A percentile compares a stretch with the other conserved stretches of the same genome.
These are phyloP conservation scores for Philaenus spumarius DNA, from an alignment of 1,140 invertebrate species.

Conservation along the genomic window DNA sequence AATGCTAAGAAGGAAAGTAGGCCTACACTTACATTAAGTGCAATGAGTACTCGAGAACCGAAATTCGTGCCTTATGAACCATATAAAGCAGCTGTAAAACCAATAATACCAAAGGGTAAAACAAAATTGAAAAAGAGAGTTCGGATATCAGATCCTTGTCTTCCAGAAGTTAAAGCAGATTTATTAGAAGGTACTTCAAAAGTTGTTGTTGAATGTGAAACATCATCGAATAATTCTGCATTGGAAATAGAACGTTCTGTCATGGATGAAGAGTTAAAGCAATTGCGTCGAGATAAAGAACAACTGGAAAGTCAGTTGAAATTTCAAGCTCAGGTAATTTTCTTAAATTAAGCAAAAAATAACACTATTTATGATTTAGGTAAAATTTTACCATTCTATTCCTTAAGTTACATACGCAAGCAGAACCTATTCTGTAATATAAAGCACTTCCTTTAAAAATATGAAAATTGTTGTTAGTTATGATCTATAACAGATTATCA, in stretches of 20 bases:
- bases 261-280: constrained; percentile 48
- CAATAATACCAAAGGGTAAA: constrained; percentile 53
- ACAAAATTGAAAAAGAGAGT: constrained; percentile 31
- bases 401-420: too few species aligned
- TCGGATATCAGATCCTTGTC: neutral
- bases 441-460: too few species aligned
- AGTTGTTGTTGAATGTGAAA: neutral
- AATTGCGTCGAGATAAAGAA: constrained; percentile 51
- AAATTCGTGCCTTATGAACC: constrained; percentile 87
- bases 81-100: constrained; percentile 76
- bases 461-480: too few species aligned
- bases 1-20: constrained; percentile 35
- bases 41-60: constrained; percentile 59
- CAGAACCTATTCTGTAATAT: too few species aligned
- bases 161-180: constrained; percentile 24
- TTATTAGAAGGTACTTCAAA: constrained; percentile 32
- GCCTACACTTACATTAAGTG: constrained; percentile 35
- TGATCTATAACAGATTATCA: too few species aligned
- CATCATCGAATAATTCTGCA: constrained; percentile 26
- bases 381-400: too few species aligned
- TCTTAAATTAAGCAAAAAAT: too few species aligned
- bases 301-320: constrained; percentile 63
- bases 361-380: too few species aligned
- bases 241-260: constrained; percentile 35
- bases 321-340: constrained; percentile 74